A percentile compares a stretch with the other conserved stretches of the same genome.
Conservation (phyloP, 2,888 invertebrate species). For the Aelia acuminata region DNA sequence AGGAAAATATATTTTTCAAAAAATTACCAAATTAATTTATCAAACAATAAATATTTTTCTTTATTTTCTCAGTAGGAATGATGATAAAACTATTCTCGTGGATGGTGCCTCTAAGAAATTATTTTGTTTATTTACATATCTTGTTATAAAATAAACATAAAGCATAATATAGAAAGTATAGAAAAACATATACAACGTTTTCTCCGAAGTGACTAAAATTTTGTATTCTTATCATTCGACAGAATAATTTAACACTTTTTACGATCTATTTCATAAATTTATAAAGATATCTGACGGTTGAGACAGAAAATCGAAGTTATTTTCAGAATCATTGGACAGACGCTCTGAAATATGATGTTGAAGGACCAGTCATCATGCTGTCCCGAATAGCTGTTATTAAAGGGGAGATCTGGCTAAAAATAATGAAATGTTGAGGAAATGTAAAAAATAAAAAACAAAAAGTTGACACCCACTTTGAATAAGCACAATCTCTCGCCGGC, state of each 20-base stretch:
- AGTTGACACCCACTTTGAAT: slow-evolving; percentile 19
- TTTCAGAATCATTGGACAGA: neutral
- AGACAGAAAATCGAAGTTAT: slow-evolving; percentile 25
- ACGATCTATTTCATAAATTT: slow-evolving; percentile 10
- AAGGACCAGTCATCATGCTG: neutral
- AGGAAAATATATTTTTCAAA: too few relatives aligned
- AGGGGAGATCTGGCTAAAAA: slow-evolving; percentile 1
- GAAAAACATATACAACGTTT: neutral
- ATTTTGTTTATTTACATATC: too few relatives aligned
- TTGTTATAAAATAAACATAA: too few relatives aligned
- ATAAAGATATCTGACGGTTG: slow-evolving; percentile 5
- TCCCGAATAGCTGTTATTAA: slow-evolving; percentile 24
- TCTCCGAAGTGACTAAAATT: neutral
- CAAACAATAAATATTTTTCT: too few relatives aligned
- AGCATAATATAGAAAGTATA: too few relatives aligned
- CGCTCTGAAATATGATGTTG: neutral
- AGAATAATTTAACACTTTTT: neutral
- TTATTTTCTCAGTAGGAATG: too few relatives aligned
- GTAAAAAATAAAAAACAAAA: slow-evolving; percentile 33
- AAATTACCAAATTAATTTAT: too few relatives aligned
- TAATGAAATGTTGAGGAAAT: slow-evolving; percentile 35
- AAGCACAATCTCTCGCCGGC: slow-evolving; percentile 15
- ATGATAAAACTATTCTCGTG: too few relatives aligned
- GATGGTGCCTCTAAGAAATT: too few relatives aligned
- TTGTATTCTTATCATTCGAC: neutral